Conservation (phyloP, 2,888 invertebrate genomes). For the Orgyia antiqua region DNA sequence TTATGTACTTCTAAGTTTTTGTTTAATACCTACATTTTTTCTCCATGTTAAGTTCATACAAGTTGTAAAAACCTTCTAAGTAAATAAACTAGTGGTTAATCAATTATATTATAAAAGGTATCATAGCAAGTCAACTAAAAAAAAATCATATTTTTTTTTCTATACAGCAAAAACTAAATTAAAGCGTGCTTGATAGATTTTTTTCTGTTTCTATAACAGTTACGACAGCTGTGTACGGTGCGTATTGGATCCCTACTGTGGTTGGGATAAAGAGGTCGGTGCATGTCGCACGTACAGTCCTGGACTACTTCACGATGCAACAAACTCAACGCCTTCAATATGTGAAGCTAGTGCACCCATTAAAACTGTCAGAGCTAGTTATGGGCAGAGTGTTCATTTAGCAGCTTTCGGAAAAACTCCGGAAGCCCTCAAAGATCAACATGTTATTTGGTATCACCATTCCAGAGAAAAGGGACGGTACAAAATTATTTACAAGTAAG, state of each 20-base stretch:
- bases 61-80: too few species aligned
- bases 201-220: slow-evolving; percentile 29
- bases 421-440: slow-evolving; percentile 65
- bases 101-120: too few species aligned
- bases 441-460: slow-evolving; percentile 73
- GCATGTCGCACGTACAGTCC: slow-evolving; percentile 78
- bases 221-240: slow-evolving; percentile 81
- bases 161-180: too few species aligned
- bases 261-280: slow-evolving; percentile 82
- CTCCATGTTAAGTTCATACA: too few species aligned
- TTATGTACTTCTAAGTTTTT: too few species aligned
- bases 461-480: slow-evolving; percentile 75
- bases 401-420: slow-evolving; percentile 75
- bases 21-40: too few species aligned
- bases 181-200: too few species aligned
- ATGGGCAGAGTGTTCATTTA: slow-evolving; percentile 80
- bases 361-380: slow-evolving; percentile 77
- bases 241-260: slow-evolving; percentile 82
- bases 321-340: slow-evolving; percentile 77
- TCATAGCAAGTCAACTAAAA: too few species aligned
- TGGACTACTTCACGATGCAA: slow-evolving; percentile 78
- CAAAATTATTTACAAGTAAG: slow-evolving; percentile 76
- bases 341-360: slow-evolving; percentile 77
- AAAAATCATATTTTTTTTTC: too few species aligned
- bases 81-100: too few species aligned